Base-by-base conservation (phyloP, 2,113 vertebrate genomes). In the Pachypanchax playfairii region DNA sequence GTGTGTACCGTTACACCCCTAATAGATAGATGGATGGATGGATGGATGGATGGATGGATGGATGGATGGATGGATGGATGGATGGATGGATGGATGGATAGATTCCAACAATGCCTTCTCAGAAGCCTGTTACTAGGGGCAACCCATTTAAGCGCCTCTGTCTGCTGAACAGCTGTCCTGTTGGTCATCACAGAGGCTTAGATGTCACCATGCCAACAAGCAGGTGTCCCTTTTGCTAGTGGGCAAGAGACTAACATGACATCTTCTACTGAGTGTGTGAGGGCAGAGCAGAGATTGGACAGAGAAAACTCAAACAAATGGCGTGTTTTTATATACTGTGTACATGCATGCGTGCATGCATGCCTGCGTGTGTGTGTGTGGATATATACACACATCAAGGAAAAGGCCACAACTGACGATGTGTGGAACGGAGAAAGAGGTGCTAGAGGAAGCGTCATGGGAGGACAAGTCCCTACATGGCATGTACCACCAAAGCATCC, bases 141-240 rank as follows among this genome's bases (percentile, higher is more conserved):
- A 81, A 79, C 80, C 46, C 35, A n/a, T 64, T 72, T 44, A 18
- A 62, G 38, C 65, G 82, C 89, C 92, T 92, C 90, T 90, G 84
- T 92, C 87, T 15, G 72, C 89, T 79, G 89, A 94, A 90, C 94
- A 93, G 91, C 94, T 94, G 93, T 91, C 94, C 75, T 88, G 53
- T 93, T 91, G 90, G 89, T 89, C 83, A 57, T 88, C 91, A 88
- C 91, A 88, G 87, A 89, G 90, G 90, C 90, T 89, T 86, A 88
- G 90, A 92, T 84, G 91, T 89, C 89, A 78, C 76, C 58, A 89
- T 82, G 84, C 90, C 11, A 75, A 90, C 85, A 90, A 92, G 73
- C 78, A 85, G 85, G 83, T 85, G 83, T 80, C 61, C 33, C 65
- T 41, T 58, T 65, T 65, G 61, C 48, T 41, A 39, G 20, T 21